Base-by-base conservation (phyloP, 2,797 vertebrate genomes). In the Vultur gryphus region DNA sequence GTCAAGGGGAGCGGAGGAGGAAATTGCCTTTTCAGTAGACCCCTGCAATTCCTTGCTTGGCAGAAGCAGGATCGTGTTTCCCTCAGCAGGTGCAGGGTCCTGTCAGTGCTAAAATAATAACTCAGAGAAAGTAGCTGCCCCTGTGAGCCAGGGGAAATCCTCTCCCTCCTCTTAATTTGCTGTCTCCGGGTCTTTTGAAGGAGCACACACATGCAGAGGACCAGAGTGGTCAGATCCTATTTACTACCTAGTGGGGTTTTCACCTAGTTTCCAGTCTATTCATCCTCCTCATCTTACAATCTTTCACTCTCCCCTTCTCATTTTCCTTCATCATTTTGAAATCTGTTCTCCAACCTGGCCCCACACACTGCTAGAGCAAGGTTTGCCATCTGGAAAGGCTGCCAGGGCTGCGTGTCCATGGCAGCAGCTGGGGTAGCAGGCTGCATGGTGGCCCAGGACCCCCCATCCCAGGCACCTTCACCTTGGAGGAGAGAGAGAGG, bases 181-280 rank as follows among this genome's bases (percentile, higher is more conserved):
- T 48, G 23, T 59, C 13, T 49, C 39, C 0, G 0, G 13, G 9
- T 52, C 43, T 82, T 72, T 37, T 24, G 35, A 78, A 41, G 31
- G 49, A 64, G 48, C 0, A 0, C 15, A 19, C 19, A 11, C 4
- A 2, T 52, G 44, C n/a, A 31, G 1, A 59, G 52, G 26, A 67
- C 25, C 24, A 44, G 24, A 41, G 17, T 16, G 19, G 3, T 52
- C 52, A 78, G 31, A 81, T 37, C 13, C 59, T 35, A 26, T 29
- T 83, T 91, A 28, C 17, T 51, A 31, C 20, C 46, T 62, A 14
- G 19, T 21, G 44, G 15, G 14, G 1, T 46, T 76, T 86, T 77
- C 41, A n/a, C 39, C 23, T 44, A 2, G 0, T 80, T 89, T 67
- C 8, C n/a, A 89, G 20, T 43, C 28, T 39, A 9, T 72, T 33